A percentile compares a stretch with the other conserved stretches of the same genome.
Conservation (phyloP, 2,113 vertebrate genomes). For the Calypte anna region DNA sequence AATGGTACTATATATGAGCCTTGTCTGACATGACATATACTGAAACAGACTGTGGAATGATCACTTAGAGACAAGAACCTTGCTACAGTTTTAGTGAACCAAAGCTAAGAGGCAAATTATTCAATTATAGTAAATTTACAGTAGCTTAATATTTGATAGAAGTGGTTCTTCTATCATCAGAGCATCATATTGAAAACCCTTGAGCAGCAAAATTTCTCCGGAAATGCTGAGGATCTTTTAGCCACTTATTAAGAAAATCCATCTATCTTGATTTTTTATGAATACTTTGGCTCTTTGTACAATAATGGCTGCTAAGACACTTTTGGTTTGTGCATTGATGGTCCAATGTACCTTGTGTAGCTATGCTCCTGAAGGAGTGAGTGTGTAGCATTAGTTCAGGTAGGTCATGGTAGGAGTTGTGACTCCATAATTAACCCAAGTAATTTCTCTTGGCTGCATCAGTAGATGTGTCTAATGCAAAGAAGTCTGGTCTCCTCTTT, state of each 20-base stretch:
- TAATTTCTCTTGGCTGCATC: not conserved
- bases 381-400: not conserved
- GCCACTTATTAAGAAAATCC: constrained; percentile 79
- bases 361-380: not conserved
- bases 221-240: constrained; percentile 77
- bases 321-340: constrained; percentile 4
- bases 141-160: constrained; percentile 85
- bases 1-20: constrained; percentile 71
- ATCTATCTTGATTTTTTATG: constrained; percentile 67
- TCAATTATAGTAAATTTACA: constrained; percentile 86
- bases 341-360: not conserved
- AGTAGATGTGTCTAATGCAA: not conserved
- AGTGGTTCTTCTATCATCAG: constrained; percentile 81
- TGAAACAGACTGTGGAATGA: constrained; percentile 78
- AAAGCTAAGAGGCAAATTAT: constrained; percentile 84
- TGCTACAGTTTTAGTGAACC: constrained; percentile 80
- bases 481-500: not conserved
- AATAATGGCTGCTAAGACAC: constrained; percentile 26
- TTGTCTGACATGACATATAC: constrained; percentile 79
- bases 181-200: constrained; percentile 76
- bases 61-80: constrained; percentile 77
- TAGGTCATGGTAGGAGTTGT: not conserved
- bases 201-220: constrained; percentile 72
- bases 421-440: not conserved
- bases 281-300: constrained; percentile 39